phyloP scores from a whole-genome alignment of 2,888 invertebrate species.

The Drosophila anomelani region DNA sequence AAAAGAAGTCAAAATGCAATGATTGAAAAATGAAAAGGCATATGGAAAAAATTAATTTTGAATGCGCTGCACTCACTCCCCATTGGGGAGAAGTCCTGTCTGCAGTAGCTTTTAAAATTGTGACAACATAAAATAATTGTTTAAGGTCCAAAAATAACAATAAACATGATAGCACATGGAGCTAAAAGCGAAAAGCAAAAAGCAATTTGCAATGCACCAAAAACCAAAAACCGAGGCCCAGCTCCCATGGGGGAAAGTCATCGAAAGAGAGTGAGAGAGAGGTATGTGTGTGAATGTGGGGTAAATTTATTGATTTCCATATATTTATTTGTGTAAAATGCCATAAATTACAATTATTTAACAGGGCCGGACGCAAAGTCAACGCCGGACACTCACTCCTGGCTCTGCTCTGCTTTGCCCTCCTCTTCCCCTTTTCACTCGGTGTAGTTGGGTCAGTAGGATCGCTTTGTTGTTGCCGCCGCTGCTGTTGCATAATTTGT shows the following conservation, averaged over 20 bases:
- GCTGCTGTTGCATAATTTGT: conserved; percentile 69
- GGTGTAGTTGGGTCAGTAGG: conserved; percentile 68
- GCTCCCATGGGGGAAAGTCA: conserved; percentile 57
- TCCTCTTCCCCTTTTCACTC: background rate
- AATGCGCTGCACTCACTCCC: conserved; percentile 7
- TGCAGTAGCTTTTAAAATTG: conserved; percentile 43
- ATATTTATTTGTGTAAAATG: conserved; percentile 79
- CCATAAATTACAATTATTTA: conserved; percentile 81
- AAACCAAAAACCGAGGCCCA: conserved; percentile 57
- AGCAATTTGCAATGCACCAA: conserved; percentile 74
- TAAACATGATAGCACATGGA: conserved; percentile 36
- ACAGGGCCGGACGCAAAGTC: conserved; percentile 64
- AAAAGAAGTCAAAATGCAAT: conserved; percentile 61
- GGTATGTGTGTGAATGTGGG: conserved; percentile 23
- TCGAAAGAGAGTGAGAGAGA: conserved; percentile 11
- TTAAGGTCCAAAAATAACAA: conserved; percentile 65
- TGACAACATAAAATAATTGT: conserved; percentile 75
- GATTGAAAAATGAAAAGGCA: conserved; percentile 60
- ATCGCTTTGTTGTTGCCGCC: conserved; percentile 24
- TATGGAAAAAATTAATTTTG: conserved; percentile 38
- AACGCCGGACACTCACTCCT: conserved; percentile 35
- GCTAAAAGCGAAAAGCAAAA: conserved; percentile 28
- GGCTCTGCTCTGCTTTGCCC: background rate
- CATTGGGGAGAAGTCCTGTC: conserved; percentile 7
- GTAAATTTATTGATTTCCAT: conserved; percentile 76